Evolutionary conservation across 2,113 vertebrate genomes (phyloP).

Genomic region (Tachycineta bicolor): DNA sequence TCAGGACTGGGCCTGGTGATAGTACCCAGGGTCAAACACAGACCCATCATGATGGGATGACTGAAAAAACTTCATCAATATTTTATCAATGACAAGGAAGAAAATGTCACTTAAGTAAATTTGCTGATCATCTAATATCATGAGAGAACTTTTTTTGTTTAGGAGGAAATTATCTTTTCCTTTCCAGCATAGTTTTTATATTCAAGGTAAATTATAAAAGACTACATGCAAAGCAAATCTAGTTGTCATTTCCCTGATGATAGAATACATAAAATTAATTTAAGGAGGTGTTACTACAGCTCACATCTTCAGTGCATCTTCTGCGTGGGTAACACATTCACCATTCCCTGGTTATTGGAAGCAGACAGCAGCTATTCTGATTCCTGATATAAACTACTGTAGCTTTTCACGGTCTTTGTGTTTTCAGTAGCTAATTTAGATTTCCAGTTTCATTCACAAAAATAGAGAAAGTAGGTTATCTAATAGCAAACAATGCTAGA

Average conservation of each 20-base stretch:
- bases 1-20: neutral
- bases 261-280: neutral
- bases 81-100: neutral
- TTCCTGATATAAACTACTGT: neutral
- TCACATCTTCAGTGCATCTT: accelerated
- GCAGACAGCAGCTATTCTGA: neutral
- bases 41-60: neutral
- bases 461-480: neutral
- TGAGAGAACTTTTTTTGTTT: neutral
- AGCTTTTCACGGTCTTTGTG: neutral
- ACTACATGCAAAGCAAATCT: neutral
- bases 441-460: neutral
- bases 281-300: neutral
- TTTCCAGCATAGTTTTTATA: neutral
- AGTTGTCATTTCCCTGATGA: neutral
- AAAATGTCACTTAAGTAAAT: neutral
- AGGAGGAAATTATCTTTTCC: neutral
- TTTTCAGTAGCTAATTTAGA: neutral
- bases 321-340: accelerated
- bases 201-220: neutral
- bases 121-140: neutral
- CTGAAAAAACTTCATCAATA: neutral
- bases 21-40: neutral
- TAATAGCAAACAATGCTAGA: neutral
- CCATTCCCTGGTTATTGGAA: neutral